These are phyloP conservation scores for Morpho deidamia DNA, from an alignment of 2,888 invertebrate genomes.

Conservation along the genomic window DNA sequence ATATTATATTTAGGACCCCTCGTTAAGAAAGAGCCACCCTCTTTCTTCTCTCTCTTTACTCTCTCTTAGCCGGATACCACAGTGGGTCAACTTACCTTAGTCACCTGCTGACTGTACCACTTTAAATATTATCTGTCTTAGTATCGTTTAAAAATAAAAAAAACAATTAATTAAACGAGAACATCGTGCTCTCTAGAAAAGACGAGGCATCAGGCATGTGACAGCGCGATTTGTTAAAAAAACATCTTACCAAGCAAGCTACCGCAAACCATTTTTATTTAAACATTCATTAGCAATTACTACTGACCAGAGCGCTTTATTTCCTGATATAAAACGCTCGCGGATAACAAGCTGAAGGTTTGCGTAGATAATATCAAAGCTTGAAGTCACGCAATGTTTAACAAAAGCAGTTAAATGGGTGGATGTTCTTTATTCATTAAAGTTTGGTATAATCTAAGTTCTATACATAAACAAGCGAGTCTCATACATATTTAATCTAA, in stretches of 20 bases:
- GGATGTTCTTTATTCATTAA: slow-evolving; percentile 59
- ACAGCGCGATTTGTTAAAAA: too few relatives aligned
- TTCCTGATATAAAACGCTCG: slow-evolving; percentile 47
- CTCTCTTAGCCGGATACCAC: too few relatives aligned
- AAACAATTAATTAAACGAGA: neutral
- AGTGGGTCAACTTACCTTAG: too few relatives aligned
- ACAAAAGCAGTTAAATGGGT: slow-evolving; percentile 24
- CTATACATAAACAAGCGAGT: slow-evolving; percentile 4
- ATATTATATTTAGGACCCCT: too few relatives aligned
- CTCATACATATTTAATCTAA: neutral
- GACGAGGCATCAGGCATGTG: too few relatives aligned
- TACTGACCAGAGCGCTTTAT: slow-evolving; percentile 45
- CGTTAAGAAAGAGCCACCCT: too few relatives aligned
- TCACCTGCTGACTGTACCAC: too few relatives aligned
- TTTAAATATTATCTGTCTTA: too few relatives aligned
- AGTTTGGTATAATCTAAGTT: slow-evolving; percentile 61
- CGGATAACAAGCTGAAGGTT: slow-evolving; percentile 50
- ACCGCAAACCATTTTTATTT: slow-evolving; percentile 6
- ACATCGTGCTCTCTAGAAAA: neutral
- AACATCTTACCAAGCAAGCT: neutral
- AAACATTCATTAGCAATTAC: slow-evolving; percentile 35
- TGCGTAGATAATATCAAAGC: slow-evolving; percentile 45
- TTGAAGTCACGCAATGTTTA: slow-evolving; percentile 54
- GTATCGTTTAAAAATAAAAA: neutral
- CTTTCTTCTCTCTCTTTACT: too few relatives aligned